These are phyloP conservation scores for Eulacestoma nigropectus DNA, from an alignment of 2,113 vertebrate genomes.

Conservation along the genomic window DNA sequence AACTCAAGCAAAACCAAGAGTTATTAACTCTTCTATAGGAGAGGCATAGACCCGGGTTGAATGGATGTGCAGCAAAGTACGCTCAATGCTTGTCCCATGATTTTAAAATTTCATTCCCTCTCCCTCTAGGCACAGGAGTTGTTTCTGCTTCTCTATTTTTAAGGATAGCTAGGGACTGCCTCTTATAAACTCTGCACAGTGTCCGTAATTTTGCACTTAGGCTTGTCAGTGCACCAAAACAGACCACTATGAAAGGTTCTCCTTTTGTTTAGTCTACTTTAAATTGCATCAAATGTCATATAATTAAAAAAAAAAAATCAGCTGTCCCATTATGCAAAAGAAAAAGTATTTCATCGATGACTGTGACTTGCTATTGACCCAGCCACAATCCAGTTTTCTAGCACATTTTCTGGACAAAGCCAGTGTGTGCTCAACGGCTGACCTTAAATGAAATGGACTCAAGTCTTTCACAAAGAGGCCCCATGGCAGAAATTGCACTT, in stretches of 20 bases:
- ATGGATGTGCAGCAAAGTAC: background rate
- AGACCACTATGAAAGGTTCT: background rate
- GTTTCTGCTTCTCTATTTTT: background rate
- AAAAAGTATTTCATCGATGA: background rate
- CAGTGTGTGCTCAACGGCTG: background rate
- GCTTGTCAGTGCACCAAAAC: background rate
- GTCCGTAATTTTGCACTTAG: background rate
- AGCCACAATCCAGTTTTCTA: background rate
- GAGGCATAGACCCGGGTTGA: background rate
- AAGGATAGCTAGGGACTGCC: background rate
- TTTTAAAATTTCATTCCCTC: background rate
- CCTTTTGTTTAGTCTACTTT: background rate
- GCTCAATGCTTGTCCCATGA: background rate
- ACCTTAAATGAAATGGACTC: background rate
- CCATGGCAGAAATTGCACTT: background rate
- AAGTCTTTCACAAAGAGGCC: background rate
- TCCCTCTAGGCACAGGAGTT: background rate
- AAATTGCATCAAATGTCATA: background rate
- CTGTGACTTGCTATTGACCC: background rate
- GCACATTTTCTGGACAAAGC: background rate
- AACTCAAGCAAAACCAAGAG: background rate
- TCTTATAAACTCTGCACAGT: background rate
- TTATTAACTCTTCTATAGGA: background rate
- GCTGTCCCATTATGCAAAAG: background rate
- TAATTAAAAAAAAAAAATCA: background rate